Conservation (phyloP, 2,797 vertebrate genomes). For the Leuciscus waleckii region DNA sequence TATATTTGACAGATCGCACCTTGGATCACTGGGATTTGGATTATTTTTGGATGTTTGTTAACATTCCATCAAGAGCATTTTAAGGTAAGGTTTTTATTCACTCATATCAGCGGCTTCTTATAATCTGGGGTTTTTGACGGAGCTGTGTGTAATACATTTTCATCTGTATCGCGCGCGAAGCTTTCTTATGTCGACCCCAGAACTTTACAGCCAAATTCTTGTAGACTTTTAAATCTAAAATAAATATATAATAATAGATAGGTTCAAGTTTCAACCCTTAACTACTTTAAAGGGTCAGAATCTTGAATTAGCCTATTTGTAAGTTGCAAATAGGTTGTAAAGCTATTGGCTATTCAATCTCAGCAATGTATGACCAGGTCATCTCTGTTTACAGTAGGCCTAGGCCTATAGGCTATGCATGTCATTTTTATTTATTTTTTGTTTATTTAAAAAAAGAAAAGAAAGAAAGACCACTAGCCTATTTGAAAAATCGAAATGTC, state of each 20-base stretch:
- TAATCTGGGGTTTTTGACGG: background rate
- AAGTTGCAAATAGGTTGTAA: background rate
- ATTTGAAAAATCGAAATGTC: slow-evolving; percentile 16
- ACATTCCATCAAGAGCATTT: background rate
- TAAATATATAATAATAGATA: background rate
- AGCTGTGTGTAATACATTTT: no score
- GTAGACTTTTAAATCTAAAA: background rate
- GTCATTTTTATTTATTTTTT: background rate
- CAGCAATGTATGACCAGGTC: background rate
- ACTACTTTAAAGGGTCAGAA: background rate
- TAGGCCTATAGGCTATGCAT: background rate
- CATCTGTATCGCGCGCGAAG: background rate
- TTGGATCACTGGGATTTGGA: background rate
- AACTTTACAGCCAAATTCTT: background rate
- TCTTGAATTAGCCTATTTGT: background rate
- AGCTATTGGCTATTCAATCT: background rate
- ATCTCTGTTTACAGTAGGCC: background rate
- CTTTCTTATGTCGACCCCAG: background rate
- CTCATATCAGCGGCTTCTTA: background rate
- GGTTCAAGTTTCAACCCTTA: background rate
- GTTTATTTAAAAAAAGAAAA: background rate
- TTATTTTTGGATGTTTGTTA: background rate
- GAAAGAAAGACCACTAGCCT: background rate
- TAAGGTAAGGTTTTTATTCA: background rate
- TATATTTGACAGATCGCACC: background rate